Evolutionary conservation across 53 echinoderm and acorn worm species (phyloP), one percentile per base, ranked within the genome.

Genomic region (Echinarachnius parma): DNA sequence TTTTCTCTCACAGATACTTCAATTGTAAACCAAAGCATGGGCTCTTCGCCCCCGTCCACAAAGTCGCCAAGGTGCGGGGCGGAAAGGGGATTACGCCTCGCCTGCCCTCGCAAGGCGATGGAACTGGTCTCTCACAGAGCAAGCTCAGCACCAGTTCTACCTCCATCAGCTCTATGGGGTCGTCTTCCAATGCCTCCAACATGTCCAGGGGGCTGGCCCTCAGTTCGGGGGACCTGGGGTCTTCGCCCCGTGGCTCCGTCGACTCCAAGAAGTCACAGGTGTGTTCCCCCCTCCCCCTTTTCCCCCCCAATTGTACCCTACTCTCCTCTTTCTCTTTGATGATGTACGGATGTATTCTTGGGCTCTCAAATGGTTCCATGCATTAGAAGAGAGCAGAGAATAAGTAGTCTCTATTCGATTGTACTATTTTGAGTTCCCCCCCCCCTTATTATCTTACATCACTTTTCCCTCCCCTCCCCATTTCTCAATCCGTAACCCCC

Each of bases 41-140:
- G 39, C 78, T 98, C 10, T 98, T 98, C 49, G 98, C 98, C 1
- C 98, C 98, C 29, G 87, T 98, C 46, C 98, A 98, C 83, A 98
- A 98, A 50, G 98, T 98, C 5, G 21, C 98, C 25, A 98, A 87
- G 74, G 88, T 91, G 30, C 84, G 84, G 45, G 91, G 87, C 14
- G 85, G 86, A 56, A 71, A 63, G 31, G 60, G 74, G 1, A 21
- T 27, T 32, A 56, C 71, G 39, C 69, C 83, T 7, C 31, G 50
- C 2, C 76, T 54, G n/a, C 53, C 75, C 53, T 56, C 39, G 49
- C 54, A 46, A 26, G 29, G 31, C 1, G 75, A 84, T 35, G 18
- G 11, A 10, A 3, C 62, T 7, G 72, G 56, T 2, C 62, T 82
- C 20, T 58, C 77, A 28, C 53, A 81, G 35, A 83, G 85, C 18